Conservation (phyloP, 2,888 invertebrate species). For the Brachyopa scutellaris region DNA sequence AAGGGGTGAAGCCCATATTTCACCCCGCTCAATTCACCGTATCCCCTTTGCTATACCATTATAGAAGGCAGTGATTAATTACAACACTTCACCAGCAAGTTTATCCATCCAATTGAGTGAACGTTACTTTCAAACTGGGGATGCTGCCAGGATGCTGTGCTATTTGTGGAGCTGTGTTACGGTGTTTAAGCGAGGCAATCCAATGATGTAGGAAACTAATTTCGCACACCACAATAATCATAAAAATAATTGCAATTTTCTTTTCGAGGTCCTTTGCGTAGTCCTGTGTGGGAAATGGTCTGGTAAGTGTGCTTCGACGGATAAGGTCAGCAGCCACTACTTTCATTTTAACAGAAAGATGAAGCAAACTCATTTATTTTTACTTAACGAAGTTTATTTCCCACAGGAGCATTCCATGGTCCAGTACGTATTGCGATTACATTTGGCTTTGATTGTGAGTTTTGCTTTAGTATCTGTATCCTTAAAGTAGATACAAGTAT, state of each 20-base stretch:
- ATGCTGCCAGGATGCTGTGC: neutral
- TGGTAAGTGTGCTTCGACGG: neutral
- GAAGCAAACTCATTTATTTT: constrained; percentile 57
- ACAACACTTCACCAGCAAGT: constrained; percentile 47
- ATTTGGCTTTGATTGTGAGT: neutral
- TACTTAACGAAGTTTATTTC: constrained; percentile 62
- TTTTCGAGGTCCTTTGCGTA: constrained; percentile 11
- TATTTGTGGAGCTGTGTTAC: neutral
- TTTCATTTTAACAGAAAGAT: constrained; percentile 3
- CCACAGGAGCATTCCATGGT: constrained; percentile 42
- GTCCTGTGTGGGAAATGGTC: constrained; percentile 1
- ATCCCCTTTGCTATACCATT: neutral
- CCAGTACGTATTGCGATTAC: neutral
- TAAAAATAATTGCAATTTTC: constrained; percentile 60
- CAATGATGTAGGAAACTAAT: constrained; percentile 48
- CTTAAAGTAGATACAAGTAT: no score
- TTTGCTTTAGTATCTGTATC: no score
- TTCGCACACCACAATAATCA: constrained; percentile 63
- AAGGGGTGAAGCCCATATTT: constrained; percentile 10
- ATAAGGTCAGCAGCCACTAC: neutral
- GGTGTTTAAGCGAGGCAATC: constrained; percentile 28
- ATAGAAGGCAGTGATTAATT: constrained; percentile 50
- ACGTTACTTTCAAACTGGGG: constrained; percentile 6
- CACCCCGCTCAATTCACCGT: neutral
- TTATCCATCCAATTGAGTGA: constrained; percentile 33